Conservation (phyloP, 2,797 vertebrate species). For the Amphiprion clarkii region DNA sequence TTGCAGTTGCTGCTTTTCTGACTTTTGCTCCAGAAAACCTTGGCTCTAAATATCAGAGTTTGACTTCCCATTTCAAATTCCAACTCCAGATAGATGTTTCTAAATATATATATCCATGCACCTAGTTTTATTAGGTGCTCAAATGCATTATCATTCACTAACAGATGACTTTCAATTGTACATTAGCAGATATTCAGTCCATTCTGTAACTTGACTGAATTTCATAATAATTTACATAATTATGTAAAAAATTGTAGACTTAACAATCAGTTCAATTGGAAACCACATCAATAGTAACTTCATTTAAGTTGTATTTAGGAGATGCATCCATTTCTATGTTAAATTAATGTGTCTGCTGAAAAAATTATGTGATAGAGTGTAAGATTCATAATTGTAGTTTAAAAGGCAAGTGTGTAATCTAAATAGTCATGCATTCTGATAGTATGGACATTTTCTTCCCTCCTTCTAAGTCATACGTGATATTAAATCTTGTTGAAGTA, state of each 20-base stretch:
- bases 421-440: background rate
- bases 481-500: conserved; percentile 4
- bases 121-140: background rate
- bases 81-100: background rate
- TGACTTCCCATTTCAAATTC: background rate
- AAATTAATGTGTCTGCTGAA: conserved; percentile 4
- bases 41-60: background rate
- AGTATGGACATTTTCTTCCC: background rate
- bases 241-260: conserved; percentile 18
- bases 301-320: conserved; percentile 10
- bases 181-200: conserved; percentile 7
- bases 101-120: conserved; percentile 4
- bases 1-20: background rate
- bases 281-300: conserved; percentile 22
- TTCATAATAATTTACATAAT: conserved; percentile 1
- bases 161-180: conserved; percentile 18
- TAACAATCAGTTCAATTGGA: conserved; percentile 16
- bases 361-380: conserved; percentile 3
- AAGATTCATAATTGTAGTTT: background rate
- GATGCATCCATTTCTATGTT: background rate
- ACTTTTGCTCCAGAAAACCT: background rate
- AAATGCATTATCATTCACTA: conserved; percentile 3
- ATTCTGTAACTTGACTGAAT: conserved; percentile 4
- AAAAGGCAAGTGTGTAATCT: background rate
- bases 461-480: background rate